Evolutionary conservation across 2,113 vertebrate species (phyloP), one percentile per base, ranked within the genome.

Genomic region (Sakesphorus luctuosus): DNA sequence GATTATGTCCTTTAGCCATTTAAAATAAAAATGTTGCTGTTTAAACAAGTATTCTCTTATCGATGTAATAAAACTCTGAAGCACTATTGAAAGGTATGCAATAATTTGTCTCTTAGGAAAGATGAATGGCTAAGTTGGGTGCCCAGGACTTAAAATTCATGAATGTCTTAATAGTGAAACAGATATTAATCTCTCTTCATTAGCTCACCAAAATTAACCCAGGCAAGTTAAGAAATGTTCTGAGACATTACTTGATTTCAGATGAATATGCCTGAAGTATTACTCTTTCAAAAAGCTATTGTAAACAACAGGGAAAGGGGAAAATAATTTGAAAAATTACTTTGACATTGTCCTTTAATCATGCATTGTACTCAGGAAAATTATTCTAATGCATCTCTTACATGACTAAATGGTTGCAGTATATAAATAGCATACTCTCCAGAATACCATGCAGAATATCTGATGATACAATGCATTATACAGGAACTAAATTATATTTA

Each of bases 21-120:
- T 68, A 91, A 84, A 95, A 94, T 91, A 93, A 95, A 97, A 97
- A 92, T 83, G 85, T 62, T 95, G 47, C 83, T 80, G 62, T 93
- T 97, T 80, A 84, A 96, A 97, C 98, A 97, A 97, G 93, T 90
- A 95, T 97, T 97, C 97, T 96, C 91, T 95, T 94, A 94, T 43
- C 74, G 71, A 89, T 96, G 96, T 98, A 98, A 98, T 98, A 97
- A 97, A 97, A 98, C 96, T 94, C 95, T 97, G 98, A 97, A 98
- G 97, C 98, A 96, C 97, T 98, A 97, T 78, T 96, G 97, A 97
- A 99, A 98, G 98, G 98, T 98, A 98, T 96, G 97, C 96, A 98
- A 98, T 98, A 98, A 99, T 99, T 99, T 98, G 98, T 98, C 98
- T 98, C 98, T 98, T 98, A 97, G 97, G 93, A 98, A 98, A 99